These are phyloP conservation scores for Pluvianellus socialis DNA, from an alignment of 2,113 vertebrate genomes.

Conservation along the genomic window DNA sequence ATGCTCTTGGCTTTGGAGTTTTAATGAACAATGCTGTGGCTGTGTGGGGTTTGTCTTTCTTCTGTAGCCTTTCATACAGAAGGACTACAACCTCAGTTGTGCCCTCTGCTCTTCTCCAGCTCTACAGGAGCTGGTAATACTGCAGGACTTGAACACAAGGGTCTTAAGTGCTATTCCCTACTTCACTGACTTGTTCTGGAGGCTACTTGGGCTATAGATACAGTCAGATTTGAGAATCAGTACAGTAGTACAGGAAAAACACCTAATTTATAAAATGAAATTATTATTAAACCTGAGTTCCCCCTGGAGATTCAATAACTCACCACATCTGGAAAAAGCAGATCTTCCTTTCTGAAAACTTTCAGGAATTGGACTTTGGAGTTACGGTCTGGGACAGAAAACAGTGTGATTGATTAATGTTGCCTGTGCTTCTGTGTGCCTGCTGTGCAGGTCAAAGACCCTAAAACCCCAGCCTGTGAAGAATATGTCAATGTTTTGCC, in stretches of 20 bases:
- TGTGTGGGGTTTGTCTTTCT: background rate
- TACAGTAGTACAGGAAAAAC: background rate
- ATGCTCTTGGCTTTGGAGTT: background rate
- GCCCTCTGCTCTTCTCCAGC: background rate
- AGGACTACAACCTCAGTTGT: background rate
- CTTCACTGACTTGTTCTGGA: background rate
- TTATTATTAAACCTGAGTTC: background rate
- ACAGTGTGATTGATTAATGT: background rate
- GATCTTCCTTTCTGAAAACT: constrained; percentile 2
- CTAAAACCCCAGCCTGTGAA: background rate
- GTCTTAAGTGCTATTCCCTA: background rate
- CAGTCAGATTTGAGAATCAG: background rate
- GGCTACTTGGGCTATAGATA: background rate
- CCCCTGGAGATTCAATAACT: constrained; percentile 2
- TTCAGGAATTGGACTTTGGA: constrained; percentile 53
- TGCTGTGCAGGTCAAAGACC: background rate
- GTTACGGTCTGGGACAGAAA: background rate
- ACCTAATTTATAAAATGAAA: background rate
- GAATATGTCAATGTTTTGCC: background rate
- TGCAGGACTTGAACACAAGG: background rate
- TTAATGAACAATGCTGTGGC: background rate
- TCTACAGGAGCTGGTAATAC: background rate
- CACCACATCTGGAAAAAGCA: constrained; percentile 51
- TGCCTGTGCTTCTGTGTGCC: background rate
- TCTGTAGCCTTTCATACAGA: background rate